Conservation (phyloP, 2,113 vertebrate species). For the Ictidomys tridecemlineatus region DNA sequence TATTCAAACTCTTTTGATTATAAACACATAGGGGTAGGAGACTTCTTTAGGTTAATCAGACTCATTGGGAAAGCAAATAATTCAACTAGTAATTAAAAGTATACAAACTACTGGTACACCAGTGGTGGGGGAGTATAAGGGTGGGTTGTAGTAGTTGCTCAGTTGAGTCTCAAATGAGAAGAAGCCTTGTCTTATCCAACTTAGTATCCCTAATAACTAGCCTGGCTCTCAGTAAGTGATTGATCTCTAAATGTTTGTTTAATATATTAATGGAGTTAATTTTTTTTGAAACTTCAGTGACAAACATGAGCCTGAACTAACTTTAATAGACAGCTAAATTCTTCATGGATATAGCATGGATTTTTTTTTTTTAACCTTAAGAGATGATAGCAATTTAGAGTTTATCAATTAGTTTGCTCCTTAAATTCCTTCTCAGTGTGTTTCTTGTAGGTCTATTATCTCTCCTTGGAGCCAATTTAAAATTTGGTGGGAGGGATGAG, state of each 20-base stretch:
- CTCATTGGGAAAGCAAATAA: background rate
- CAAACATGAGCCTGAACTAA: background rate
- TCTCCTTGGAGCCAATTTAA: slow-evolving; percentile 10
- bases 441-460: background rate
- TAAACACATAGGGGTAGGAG: background rate
- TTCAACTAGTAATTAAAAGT: background rate
- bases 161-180: background rate
- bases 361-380: background rate
- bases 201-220: background rate
- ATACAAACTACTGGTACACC: background rate
- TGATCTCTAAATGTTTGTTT: background rate
- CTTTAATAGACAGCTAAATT: background rate
- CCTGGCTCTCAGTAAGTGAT: background rate
- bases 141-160: background rate
- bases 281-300: background rate
- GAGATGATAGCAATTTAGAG: background rate
- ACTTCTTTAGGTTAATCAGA: background rate
- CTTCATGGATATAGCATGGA: background rate
- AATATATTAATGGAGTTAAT: background rate
- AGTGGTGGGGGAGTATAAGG: background rate
- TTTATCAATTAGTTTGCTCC: background rate
- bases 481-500: background rate
- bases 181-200: background rate
- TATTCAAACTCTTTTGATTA: background rate
- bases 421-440: background rate